Evolutionary conservation across 2,888 invertebrate genomes (phyloP).

Genomic region (Cabera pusaria): DNA sequence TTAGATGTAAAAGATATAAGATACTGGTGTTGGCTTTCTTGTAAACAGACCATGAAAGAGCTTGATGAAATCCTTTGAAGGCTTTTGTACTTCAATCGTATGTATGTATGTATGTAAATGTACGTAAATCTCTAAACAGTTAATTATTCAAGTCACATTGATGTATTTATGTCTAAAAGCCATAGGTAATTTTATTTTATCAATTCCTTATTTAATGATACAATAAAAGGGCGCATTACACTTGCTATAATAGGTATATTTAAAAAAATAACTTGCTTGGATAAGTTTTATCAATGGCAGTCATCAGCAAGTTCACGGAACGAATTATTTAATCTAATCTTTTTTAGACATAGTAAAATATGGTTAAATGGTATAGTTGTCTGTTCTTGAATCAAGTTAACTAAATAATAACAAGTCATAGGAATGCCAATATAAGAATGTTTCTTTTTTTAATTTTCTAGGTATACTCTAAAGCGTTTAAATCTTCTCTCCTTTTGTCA

Average conservation of each 20-base stretch:
- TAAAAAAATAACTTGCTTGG: slow-evolving; percentile 26
- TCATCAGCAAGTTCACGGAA: too few species aligned
- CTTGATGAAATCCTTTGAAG: slow-evolving; percentile 40
- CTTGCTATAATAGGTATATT: slow-evolving; percentile 31
- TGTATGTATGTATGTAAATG: too few species aligned
- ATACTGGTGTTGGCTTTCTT: slow-evolving; percentile 42
- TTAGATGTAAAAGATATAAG: slow-evolving; percentile 33
- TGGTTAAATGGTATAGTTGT: slow-evolving; percentile 2
- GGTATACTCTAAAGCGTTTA: background rate
- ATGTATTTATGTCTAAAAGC: slow-evolving; percentile 38
- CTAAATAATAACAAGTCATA: slow-evolving; percentile 1
- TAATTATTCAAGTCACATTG: slow-evolving; percentile 45
- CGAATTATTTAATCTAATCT: too few species aligned
- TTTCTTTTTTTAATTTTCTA: background rate
- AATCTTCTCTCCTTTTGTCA: slow-evolving; percentile 6
- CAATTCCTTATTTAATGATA: slow-evolving; percentile 18
- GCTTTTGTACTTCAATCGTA: slow-evolving; percentile 53
- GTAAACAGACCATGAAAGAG: slow-evolving; percentile 50
- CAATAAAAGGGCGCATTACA: slow-evolving; percentile 31
- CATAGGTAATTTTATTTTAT: slow-evolving; percentile 32
- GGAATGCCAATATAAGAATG: slow-evolving; percentile 3
- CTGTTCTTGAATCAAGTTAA: background rate
- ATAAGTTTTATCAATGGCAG: too few species aligned
- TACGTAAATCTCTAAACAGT: slow-evolving; percentile 53
- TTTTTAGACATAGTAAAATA: slow-evolving; percentile 1